Evolutionary conservation across 1,140 invertebrate species (phyloP).

Genomic region (Triops longicaudatus): DNA sequence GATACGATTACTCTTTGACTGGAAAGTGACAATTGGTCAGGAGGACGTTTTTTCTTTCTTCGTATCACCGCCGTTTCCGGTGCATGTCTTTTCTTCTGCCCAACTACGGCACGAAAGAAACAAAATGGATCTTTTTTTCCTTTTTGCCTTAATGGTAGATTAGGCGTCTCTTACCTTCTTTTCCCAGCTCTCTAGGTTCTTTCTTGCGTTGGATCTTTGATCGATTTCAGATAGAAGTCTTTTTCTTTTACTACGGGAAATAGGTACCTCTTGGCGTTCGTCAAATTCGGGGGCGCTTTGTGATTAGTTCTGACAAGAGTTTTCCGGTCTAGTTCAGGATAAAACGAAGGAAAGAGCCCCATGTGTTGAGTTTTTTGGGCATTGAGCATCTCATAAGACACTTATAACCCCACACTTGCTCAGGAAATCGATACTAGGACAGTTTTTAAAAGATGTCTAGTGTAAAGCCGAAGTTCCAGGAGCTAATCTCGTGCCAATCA

Average conservation of each 20-base stretch:
- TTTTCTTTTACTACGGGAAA: too few species aligned
- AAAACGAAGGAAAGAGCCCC: not conserved
- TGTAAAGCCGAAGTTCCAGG: not conserved
- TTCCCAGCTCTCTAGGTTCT: not conserved
- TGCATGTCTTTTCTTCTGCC: not conserved
- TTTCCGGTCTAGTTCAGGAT: not conserved
- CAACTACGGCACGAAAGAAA: not conserved
- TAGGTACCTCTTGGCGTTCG: too few species aligned
- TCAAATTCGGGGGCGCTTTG: not conserved
- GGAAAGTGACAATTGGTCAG: not conserved
- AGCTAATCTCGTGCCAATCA: too few species aligned
- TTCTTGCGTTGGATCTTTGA: not conserved
- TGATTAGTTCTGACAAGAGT: not conserved
- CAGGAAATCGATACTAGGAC: not conserved
- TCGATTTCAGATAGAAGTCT: not conserved
- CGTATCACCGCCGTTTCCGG: not conserved
- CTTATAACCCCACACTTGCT: not conserved
- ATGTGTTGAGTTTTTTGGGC: not conserved
- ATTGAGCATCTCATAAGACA: not conserved
- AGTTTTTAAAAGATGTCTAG: not conserved
- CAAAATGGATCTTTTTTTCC: not conserved
- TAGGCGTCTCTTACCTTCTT: not conserved
- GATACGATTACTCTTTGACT: slow-evolving; percentile 11
- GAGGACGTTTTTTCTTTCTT: not conserved
- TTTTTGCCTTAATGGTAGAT: not conserved